These are phyloP conservation scores for Accipiter cooperii DNA, from an alignment of 2,113 vertebrate genomes.

Conservation along the genomic window DNA sequence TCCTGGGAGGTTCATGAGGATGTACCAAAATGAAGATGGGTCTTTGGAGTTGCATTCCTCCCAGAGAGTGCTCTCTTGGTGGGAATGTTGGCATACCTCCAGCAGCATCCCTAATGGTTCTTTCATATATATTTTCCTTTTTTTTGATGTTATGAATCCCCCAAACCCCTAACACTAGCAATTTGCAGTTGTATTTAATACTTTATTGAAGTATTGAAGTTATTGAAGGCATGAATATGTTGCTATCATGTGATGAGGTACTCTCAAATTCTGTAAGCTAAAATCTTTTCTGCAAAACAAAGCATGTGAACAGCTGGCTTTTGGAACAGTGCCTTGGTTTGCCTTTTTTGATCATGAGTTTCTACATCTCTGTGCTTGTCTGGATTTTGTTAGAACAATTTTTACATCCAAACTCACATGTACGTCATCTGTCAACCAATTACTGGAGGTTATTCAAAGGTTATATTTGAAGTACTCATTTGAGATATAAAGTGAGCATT, in stretches of 20 bases:
- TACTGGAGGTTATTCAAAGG: conserved; percentile 57
- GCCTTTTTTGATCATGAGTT: background rate
- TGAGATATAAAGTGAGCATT: background rate
- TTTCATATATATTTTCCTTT: background rate
- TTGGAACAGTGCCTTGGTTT: background rate
- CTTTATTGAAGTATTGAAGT: background rate
- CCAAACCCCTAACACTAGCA: background rate
- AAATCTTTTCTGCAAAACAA: background rate
- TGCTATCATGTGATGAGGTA: background rate
- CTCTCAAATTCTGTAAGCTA: background rate
- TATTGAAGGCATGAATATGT: background rate
- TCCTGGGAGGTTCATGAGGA: background rate
- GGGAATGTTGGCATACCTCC: background rate
- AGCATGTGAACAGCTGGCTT: background rate
- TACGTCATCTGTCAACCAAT: conserved; percentile 36
- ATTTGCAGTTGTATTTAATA: background rate
- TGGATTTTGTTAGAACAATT: conserved; percentile 34
- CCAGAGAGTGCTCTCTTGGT: background rate
- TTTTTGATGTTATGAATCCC: background rate
- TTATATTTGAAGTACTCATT: conserved; percentile 36
- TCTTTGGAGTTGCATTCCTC: background rate
- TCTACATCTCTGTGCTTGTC: background rate
- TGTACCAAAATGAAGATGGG: background rate
- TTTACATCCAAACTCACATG: background rate
- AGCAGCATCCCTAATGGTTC: background rate